Conservation (phyloP, 2,113 vertebrate genomes). For the Sander vitreus region DNA sequence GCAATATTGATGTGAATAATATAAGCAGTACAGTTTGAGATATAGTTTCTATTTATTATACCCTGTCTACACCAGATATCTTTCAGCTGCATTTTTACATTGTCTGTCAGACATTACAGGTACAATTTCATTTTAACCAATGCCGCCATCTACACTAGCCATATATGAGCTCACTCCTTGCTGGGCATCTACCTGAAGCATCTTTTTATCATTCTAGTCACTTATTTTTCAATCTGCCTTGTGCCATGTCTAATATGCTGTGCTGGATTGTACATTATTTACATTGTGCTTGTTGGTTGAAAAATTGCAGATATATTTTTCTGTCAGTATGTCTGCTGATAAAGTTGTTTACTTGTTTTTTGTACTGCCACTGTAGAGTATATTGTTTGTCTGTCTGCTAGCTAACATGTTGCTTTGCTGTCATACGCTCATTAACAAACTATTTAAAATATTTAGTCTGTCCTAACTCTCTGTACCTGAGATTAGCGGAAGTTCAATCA, state of each 20-base stretch:
- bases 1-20: not conserved
- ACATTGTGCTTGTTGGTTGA: not conserved
- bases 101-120: not conserved
- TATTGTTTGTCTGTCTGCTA: not conserved
- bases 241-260: not conserved
- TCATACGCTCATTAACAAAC: not conserved
- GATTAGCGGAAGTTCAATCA: no score
- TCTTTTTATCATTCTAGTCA: not conserved
- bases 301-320: not conserved
- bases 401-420: not conserved
- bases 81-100: not conserved
- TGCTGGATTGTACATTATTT: not conserved
- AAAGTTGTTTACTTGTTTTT: not conserved
- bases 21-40: not conserved
- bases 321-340: not conserved
- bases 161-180: not conserved
- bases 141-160: not conserved
- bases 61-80: not conserved
- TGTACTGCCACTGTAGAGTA: not conserved
- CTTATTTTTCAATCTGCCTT: not conserved
- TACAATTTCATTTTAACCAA: not conserved
- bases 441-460: not conserved
- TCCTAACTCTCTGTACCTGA: no score
- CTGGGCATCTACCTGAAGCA: not conserved
- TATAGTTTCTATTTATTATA: not conserved